phyloP scores from a whole-genome alignment of 2,888 invertebrate genomes.

The Notodonta ziczac region DNA sequence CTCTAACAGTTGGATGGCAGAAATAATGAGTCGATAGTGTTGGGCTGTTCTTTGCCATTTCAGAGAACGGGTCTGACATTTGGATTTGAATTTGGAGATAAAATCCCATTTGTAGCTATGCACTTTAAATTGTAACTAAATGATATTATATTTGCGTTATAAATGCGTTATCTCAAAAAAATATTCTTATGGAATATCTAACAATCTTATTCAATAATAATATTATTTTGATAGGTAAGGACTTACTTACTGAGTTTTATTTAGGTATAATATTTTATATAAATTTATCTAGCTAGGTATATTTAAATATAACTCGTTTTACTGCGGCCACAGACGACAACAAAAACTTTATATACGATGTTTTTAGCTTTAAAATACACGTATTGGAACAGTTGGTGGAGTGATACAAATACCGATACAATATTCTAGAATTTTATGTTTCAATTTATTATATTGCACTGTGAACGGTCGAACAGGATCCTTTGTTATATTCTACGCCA shows the following conservation, averaged over 20 bases:
- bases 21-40: conserved; percentile 49
- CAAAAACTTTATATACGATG: neutral
- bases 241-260: too few species aligned
- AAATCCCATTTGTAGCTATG: too few species aligned
- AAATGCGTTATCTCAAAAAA: too few species aligned
- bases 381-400: neutral
- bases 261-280: too few species aligned
- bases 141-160: too few species aligned
- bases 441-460: neutral
- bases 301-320: too few species aligned
- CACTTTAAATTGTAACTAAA: too few species aligned
- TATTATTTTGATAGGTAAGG: too few species aligned
- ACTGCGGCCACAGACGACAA: too few species aligned
- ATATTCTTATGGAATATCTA: too few species aligned
- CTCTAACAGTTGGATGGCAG: conserved; percentile 29
- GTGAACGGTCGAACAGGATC: neutral
- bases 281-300: too few species aligned
- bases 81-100: neutral
- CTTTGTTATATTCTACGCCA: neutral
- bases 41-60: conserved; percentile 17
- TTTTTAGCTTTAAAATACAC: neutral
- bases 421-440: conserved; percentile 1
- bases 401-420: neutral
- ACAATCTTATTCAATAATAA: too few species aligned
- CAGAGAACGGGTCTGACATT: conserved; percentile 4